Evolutionary conservation across 37 sponge, comb jelly and placozoan species (phyloP).

Genomic region (Aplysina aerophoba): DNA sequence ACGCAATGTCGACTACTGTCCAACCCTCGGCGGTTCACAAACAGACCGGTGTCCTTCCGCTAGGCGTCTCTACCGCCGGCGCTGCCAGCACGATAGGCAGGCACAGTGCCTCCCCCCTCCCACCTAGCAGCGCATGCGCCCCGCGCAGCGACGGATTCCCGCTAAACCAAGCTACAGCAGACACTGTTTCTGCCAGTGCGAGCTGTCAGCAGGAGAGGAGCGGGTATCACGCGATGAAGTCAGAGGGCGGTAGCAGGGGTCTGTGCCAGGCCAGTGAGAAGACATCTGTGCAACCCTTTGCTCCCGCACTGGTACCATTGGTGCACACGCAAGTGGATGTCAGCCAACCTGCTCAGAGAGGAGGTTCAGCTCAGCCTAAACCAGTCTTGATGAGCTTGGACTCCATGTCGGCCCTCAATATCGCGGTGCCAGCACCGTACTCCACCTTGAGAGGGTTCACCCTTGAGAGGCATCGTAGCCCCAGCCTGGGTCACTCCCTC

Average conservation of each 20-base stretch:
- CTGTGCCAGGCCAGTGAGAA: background rate
- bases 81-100: background rate
- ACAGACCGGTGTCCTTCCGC: background rate
- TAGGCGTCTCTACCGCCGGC: background rate
- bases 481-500: conserved; percentile 68
- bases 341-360: background rate
- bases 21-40: too few species aligned
- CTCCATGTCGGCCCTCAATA: conserved; percentile 13
- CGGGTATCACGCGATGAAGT: background rate
- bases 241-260: background rate
- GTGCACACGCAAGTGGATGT: background rate
- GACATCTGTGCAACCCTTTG: background rate
- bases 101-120: background rate
- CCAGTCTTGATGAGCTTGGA: conserved; percentile 17
- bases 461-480: background rate
- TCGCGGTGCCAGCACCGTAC: background rate
- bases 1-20: too few species aligned
- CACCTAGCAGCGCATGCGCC: background rate
- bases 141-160: background rate
- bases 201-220: background rate
- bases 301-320: conserved; percentile 39
- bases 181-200: background rate
- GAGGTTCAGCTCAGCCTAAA: background rate
- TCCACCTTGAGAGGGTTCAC: conserved; percentile 13
- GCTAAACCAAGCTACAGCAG: background rate